Percentiles rank a stretch among this genome's conserved stretches.
These are phyloP conservation scores for Maylandia zebra DNA, from an alignment of 2,113 vertebrate species.

Conservation along the genomic window DNA sequence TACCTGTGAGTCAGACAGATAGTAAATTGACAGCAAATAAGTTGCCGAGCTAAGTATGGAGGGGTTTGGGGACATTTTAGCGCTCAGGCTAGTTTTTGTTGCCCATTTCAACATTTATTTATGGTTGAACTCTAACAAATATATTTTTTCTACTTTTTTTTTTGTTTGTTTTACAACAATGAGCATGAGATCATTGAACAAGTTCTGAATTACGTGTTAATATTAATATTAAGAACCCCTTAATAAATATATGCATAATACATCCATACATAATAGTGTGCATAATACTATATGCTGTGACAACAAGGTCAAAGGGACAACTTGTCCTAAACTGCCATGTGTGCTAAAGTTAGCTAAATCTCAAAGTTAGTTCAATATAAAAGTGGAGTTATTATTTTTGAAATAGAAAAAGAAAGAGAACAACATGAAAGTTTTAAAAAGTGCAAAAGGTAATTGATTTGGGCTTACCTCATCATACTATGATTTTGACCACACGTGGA, in stretches of 20 bases:
- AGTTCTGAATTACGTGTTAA: background rate
- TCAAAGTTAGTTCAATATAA: background rate
- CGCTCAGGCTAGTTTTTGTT: background rate
- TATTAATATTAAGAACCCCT: background rate
- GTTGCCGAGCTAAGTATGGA: background rate
- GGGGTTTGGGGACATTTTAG: background rate
- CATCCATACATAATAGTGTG: background rate
- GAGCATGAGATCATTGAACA: background rate
- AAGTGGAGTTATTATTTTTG: background rate
- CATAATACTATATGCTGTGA: accelerated
- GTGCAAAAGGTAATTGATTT: background rate
- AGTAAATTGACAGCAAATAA: background rate
- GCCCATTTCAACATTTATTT: background rate
- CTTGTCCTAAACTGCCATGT: background rate
- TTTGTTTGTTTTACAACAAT: background rate
- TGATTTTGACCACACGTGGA: background rate
- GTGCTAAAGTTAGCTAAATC: background rate
- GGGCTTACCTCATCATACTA: background rate
- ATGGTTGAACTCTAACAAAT: background rate
- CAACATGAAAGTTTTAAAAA: background rate
- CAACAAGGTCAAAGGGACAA: background rate
- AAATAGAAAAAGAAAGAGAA: accelerated
- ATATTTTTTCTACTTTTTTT: background rate
- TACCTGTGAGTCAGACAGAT: accelerated
- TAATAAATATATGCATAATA: background rate